Conservation (phyloP, 1,140 invertebrate species). For the Physella acuta region DNA sequence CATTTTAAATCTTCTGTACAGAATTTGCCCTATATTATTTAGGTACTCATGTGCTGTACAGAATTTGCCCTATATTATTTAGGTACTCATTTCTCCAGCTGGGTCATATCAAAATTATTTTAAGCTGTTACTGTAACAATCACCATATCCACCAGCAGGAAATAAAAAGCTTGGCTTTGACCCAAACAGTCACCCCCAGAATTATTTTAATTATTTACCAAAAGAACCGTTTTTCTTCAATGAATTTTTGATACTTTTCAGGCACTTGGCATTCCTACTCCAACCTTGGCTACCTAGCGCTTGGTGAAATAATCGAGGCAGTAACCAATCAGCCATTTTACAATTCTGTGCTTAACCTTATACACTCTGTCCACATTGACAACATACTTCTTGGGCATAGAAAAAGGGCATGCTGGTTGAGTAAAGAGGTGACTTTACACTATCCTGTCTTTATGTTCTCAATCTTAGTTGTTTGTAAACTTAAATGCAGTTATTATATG, state of each 20-base stretch:
- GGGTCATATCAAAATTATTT: no score
- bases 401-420: conserved; percentile 13
- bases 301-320: conserved; percentile 43
- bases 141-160: background rate
- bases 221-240: background rate
- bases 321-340: conserved; percentile 37
- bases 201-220: background rate
- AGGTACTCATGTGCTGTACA: no score
- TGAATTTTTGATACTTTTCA: no score
- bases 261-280: conserved; percentile 48
- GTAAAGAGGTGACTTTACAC: conserved; percentile 21
- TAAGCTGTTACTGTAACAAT: no score
- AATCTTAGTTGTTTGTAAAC: conserved; percentile 9
- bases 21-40: no score
- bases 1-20: no score
- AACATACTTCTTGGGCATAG: conserved; percentile 32
- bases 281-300: conserved; percentile 49
- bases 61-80: no score
- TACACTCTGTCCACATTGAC: conserved; percentile 24
- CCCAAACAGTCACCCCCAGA: background rate
- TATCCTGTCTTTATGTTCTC: background rate
- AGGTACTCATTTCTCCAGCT: no score
- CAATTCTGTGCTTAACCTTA: conserved; percentile 30
- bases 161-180: background rate
- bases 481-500: background rate